Percentiles rank a stretch among this genome's conserved stretches.
phyloP scores from a whole-genome alignment of 53 echinoderm and acorn worm genomes.

The Crossaster papposus region DNA sequence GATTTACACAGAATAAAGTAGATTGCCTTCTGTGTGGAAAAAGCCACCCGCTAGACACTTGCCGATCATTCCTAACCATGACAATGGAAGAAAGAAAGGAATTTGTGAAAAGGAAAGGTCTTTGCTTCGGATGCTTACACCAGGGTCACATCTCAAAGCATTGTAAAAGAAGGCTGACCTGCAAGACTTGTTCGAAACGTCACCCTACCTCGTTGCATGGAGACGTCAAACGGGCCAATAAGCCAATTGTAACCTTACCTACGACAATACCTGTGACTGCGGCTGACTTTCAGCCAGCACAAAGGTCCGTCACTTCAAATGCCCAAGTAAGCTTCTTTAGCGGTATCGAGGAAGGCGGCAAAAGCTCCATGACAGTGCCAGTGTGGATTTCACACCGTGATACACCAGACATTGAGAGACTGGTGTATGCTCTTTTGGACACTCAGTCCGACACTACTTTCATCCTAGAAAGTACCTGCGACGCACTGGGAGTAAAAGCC shows the following conservation, averaged over 20 bases:
- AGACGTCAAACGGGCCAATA: background rate
- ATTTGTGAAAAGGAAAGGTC: constrained; percentile 26
- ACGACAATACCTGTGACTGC: too few species aligned
- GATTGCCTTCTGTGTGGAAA: too few species aligned
- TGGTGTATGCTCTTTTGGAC: constrained; percentile 39
- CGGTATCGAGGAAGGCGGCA: constrained; percentile 13
- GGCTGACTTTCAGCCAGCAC: too few species aligned
- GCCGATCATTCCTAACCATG: too few species aligned
- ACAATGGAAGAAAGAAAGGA: too few species aligned
- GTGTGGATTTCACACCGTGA: constrained; percentile 43
- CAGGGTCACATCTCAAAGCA: constrained; percentile 52
- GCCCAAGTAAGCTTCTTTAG: constrained; percentile 33
- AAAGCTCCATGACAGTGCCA: constrained; percentile 47
- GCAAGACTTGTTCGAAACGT: constrained; percentile 25
- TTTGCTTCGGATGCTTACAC: constrained; percentile 70
- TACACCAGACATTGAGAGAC: constrained; percentile 2
- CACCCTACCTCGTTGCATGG: constrained; percentile 64
- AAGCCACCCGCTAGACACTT: too few species aligned
- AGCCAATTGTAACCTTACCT: too few species aligned
- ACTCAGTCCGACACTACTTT: constrained; percentile 43
- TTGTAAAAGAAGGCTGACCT: constrained; percentile 27
- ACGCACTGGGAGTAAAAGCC: constrained; percentile 1
- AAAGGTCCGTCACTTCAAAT: too few species aligned
- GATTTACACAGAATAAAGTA: too few species aligned
- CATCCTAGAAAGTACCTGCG: constrained; percentile 7